Percentiles rank a stretch among this genome's conserved stretches.
Conservation (phyloP, 2,888 invertebrate genomes). For the Cheilosia urbana region DNA sequence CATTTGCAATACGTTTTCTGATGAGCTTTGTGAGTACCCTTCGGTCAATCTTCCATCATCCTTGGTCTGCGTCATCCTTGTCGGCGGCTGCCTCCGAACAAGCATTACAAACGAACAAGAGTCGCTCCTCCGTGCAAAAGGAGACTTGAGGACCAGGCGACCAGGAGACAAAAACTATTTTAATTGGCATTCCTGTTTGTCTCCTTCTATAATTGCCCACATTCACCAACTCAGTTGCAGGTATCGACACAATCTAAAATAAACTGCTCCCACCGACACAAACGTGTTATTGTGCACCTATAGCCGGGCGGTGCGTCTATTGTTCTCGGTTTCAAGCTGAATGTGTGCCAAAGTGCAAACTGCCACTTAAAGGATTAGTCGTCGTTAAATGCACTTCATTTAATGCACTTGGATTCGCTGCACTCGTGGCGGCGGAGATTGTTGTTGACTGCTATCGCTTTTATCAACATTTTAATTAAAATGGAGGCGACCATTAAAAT, state of each 20-base stretch:
- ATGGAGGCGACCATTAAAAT: conserved; percentile 52
- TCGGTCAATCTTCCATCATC: conserved; percentile 33
- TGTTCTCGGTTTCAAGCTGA: conserved; percentile 51
- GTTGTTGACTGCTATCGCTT: conserved; percentile 29
- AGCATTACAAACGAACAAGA: conserved; percentile 6
- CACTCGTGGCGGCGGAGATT: neutral
- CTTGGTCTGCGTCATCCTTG: conserved; percentile 3
- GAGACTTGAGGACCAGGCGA: neutral
- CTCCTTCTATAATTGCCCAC: conserved; percentile 11
- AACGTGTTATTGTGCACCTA: conserved; percentile 3
- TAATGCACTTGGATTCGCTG: conserved; percentile 45
- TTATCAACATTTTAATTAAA: conserved; percentile 59
- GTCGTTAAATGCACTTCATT: conserved; percentile 65
- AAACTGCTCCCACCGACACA: neutral
- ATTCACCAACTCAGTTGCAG: neutral
- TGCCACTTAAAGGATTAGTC: conserved; percentile 62
- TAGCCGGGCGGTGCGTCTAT: conserved; percentile 23
- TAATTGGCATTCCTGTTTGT: conserved; percentile 51
- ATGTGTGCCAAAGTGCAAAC: conserved; percentile 65
- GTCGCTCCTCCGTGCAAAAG: neutral
- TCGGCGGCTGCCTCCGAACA: neutral
- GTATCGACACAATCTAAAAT: neutral
- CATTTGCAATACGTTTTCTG: conserved; percentile 72
- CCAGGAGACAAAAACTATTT: conserved; percentile 19
- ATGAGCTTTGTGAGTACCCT: conserved; percentile 61